Evolutionary conservation across 2,888 invertebrate species (phyloP).

Genomic region (Hypomecis atomaria): DNA sequence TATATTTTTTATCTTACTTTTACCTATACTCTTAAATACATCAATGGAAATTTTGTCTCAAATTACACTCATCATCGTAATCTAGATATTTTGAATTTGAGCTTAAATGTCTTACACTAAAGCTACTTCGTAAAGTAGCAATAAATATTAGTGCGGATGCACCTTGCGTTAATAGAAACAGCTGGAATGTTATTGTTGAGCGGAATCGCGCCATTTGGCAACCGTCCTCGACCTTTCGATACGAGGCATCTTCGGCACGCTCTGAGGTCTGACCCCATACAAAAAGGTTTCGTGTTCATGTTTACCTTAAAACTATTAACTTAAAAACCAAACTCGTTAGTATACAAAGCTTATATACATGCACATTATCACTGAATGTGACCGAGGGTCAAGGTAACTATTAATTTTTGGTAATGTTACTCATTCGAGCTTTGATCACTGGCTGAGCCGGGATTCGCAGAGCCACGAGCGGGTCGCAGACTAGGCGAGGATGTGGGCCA

Average conservation of each 20-base stretch:
- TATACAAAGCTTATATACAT: conserved; percentile 77
- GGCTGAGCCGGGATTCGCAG: conserved; percentile 53
- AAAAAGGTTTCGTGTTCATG: conserved; percentile 52
- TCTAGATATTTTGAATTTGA: conserved; percentile 35
- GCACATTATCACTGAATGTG: conserved; percentile 76
- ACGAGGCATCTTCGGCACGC: conserved; percentile 69
- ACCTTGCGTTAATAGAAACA: conserved; percentile 55
- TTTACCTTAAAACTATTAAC: conserved; percentile 39
- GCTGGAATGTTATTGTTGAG: conserved; percentile 76
- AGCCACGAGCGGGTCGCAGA: conserved; percentile 47
- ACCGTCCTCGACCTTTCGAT: conserved; percentile 76
- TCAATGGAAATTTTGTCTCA: conserved; percentile 26
- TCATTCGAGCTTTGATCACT: conserved; percentile 67
- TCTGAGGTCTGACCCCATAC: conserved; percentile 57
- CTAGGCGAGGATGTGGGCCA: conserved; percentile 75
- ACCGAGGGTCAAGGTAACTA: conserved; percentile 79
- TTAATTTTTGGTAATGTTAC: conserved; percentile 81
- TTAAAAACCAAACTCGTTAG: conserved; percentile 47
- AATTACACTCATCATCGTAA: conserved; percentile 22
- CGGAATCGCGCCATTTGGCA: conserved; percentile 67
- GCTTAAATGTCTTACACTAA: conserved; percentile 33
- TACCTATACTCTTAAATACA: conserved; percentile 31
- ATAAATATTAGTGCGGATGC: conserved; percentile 64
- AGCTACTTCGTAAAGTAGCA: conserved; percentile 41
- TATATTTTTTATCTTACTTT: conserved; percentile 48